phyloP scores from a whole-genome alignment of 2,113 vertebrate species.

The Natator depressus region DNA sequence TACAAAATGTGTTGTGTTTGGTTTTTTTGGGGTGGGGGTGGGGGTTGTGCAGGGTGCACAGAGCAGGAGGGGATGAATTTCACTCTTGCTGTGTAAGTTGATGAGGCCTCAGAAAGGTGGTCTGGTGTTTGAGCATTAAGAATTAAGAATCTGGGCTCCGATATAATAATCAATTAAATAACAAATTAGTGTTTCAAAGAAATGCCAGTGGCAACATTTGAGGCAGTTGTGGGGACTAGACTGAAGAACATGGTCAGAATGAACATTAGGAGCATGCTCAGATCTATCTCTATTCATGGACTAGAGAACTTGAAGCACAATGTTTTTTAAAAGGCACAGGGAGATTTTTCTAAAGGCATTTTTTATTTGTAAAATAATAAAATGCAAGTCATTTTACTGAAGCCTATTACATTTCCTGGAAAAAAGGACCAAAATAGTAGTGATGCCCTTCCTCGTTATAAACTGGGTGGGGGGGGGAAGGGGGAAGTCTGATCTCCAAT shows the following conservation, averaged over 20 bases:
- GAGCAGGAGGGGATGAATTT: neutral
- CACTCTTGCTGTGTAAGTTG: neutral
- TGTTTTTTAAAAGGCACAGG: fast-evolving
- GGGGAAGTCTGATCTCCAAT: neutral
- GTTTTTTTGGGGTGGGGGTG: too few relatives aligned
- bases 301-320: neutral
- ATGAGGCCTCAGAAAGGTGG: neutral
- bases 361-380: neutral
- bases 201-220: neutral
- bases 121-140: neutral
- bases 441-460: neutral
- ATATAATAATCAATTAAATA: neutral
- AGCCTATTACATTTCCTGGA: neutral
- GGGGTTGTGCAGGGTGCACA: neutral
- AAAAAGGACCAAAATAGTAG: neutral
- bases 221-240: neutral
- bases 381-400: neutral
- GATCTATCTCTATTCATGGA: neutral
- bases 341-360: neutral
- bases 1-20: neutral
- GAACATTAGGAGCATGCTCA: neutral
- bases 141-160: neutral
- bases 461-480: neutral
- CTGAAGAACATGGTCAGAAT: neutral
- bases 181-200: neutral